Percentiles rank a stretch among this genome's conserved stretches.
Evolutionary conservation across 2,888 invertebrate genomes (phyloP).

Genomic region (Rhaphigaster nebulosa): DNA sequence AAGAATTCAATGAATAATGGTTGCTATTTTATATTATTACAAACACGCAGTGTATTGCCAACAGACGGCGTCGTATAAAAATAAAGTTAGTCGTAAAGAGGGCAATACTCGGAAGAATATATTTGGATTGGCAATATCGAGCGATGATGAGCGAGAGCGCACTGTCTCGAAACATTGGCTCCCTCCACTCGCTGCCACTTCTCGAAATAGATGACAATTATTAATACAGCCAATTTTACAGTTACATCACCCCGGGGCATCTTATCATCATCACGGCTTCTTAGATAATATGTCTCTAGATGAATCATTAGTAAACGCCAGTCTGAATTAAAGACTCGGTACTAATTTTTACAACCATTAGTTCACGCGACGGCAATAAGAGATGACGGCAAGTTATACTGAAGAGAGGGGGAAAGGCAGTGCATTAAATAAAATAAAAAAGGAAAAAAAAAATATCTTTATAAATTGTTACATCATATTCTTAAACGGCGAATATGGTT

Average conservation of each 20-base stretch:
- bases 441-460: too few species aligned
- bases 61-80: neutral
- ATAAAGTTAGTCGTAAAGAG: neutral
- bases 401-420: too few species aligned
- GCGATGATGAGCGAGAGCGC: neutral
- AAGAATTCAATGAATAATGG: neutral
- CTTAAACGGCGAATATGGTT: too few species aligned
- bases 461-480: too few species aligned
- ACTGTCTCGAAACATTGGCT: conserved; percentile 14
- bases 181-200: neutral
- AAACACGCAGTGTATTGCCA: neutral
- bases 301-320: neutral
- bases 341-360: neutral
- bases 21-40: neutral
- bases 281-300: neutral
- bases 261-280: neutral
- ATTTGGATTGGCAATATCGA: neutral
- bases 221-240: neutral
- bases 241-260: conserved; percentile 6
- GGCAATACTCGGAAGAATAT: conserved; percentile 41
- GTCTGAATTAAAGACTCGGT: neutral
- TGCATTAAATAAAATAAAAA: too few species aligned
- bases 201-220: conserved; percentile 10
- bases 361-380: neutral
- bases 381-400: too few species aligned